Conservation (phyloP, 2,888 invertebrate genomes). For the Callinectes sapidus region DNA sequence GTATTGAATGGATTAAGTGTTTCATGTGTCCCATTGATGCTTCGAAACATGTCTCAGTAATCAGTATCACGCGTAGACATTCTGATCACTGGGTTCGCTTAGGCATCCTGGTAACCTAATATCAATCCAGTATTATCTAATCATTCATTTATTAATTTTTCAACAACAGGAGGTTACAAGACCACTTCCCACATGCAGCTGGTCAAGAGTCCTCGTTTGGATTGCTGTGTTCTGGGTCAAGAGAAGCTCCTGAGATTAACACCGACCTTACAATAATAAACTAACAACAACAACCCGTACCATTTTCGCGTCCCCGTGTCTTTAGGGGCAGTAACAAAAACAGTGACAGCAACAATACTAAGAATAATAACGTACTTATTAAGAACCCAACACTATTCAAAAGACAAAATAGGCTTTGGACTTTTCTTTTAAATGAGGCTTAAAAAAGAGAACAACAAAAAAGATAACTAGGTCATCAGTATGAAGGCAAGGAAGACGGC, state of each 20-base stretch:
- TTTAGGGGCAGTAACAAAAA: neutral
- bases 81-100: neutral
- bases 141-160: no score
- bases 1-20: neutral
- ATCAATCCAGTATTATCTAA: neutral
- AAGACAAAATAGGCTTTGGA: no score
- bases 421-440: neutral
- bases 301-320: neutral
- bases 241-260: neutral
- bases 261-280: neutral
- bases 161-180: neutral
- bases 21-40: neutral
- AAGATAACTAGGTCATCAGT: neutral
- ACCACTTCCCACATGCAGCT: neutral
- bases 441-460: neutral
- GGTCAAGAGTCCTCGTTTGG: neutral
- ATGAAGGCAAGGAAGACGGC: neutral
- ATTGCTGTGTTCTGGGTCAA: neutral
- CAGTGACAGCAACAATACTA: no score
- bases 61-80: neutral
- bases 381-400: no score
- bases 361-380: no score
- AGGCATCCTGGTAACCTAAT: neutral
- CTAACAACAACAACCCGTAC: neutral
- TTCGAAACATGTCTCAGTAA: neutral